phyloP scores from a whole-genome alignment of 2,797 vertebrate species.

The Myripristis murdjan region DNA sequence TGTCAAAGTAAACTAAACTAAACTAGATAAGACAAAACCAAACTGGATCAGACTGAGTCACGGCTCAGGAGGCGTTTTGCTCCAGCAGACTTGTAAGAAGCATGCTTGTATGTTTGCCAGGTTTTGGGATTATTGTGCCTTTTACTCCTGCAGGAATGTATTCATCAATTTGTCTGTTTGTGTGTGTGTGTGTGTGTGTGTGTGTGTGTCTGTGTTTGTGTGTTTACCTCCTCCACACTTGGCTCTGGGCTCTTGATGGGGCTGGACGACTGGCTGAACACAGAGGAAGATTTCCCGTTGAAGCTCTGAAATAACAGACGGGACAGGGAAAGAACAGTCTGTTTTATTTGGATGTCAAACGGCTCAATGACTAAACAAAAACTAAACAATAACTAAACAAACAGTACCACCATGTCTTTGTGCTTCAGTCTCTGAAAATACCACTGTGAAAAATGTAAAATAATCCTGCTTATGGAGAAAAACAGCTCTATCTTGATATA shows the following conservation, averaged over 20 bases:
- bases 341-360: neutral
- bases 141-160: neutral
- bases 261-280: constrained; percentile 78
- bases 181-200: constrained; percentile 12
- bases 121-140: neutral
- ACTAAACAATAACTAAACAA: neutral
- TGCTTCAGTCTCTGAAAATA: too few relatives aligned
- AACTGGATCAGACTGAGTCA: too few relatives aligned
- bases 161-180: neutral
- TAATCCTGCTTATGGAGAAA: too few relatives aligned
- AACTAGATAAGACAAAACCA: neutral
- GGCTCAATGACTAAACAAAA: too few relatives aligned
- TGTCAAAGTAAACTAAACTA: too few relatives aligned
- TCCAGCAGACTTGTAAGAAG: neutral
- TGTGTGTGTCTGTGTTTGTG: too few relatives aligned
- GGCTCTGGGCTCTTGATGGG: constrained; percentile 79
- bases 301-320: constrained; percentile 54
- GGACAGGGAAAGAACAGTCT: neutral
- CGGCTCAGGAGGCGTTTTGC: neutral
- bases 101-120: constrained; percentile 22
- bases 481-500: too few relatives aligned
- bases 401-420: neutral
- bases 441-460: too few relatives aligned
- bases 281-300: constrained; percentile 71
- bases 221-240: constrained; percentile 50